Evolutionary conservation across 2,797 vertebrate species (phyloP).

Genomic region (Pterois miles): DNA sequence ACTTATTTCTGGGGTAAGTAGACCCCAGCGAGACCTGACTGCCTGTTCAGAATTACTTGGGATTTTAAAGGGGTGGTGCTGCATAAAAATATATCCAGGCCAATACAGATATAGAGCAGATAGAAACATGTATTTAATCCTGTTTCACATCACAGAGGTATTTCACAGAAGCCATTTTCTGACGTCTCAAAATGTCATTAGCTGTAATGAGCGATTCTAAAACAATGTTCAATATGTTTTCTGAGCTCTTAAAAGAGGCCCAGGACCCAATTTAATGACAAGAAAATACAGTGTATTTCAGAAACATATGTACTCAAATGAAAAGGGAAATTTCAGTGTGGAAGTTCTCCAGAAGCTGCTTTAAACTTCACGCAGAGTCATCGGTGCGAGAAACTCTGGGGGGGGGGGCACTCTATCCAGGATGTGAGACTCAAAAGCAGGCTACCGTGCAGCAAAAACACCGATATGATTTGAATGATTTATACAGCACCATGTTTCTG

Average conservation of each 20-base stretch:
- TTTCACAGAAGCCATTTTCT: too few relatives aligned
- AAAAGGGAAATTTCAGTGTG: background rate
- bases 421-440: conserved; percentile 21
- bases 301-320: background rate
- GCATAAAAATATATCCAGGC: background rate
- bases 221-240: background rate
- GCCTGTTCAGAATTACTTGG: background rate
- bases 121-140: background rate
- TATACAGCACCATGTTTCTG: conserved; percentile 51
- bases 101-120: background rate
- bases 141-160: background rate
- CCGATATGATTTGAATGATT: conserved; percentile 74
- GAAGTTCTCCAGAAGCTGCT: background rate
- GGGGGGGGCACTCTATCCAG: conserved; percentile 7
- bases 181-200: background rate
- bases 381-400: conserved; percentile 16
- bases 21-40: background rate
- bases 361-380: conserved; percentile 12
- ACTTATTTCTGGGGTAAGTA: background rate
- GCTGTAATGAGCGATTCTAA: background rate
- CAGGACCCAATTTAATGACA: background rate
- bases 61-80: background rate
- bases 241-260: background rate
- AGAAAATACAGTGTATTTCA: background rate
- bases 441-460: conserved; percentile 52